Percentiles rank a stretch among this genome's conserved stretches.
phyloP scores from a whole-genome alignment of 2,888 invertebrate genomes.

The Callimorpha dominula region DNA sequence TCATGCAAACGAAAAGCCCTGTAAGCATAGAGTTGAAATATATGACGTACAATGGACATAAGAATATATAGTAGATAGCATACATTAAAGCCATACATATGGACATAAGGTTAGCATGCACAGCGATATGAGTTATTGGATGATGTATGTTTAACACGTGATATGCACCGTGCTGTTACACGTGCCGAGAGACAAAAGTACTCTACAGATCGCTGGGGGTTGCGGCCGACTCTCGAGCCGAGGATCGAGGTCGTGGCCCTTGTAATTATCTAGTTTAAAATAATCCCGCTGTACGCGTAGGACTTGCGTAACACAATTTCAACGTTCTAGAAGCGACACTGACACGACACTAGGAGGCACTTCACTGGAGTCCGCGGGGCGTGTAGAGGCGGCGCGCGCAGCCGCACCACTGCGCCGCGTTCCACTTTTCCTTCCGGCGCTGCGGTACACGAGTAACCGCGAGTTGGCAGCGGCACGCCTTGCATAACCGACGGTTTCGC shows the following conservation, averaged over 20 bases:
- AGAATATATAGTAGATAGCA: constrained; percentile 22
- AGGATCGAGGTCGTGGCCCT: constrained; percentile 64
- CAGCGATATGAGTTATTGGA: constrained; percentile 58
- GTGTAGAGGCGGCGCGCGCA: constrained; percentile 84
- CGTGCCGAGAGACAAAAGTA: constrained; percentile 54
- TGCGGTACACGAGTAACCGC: constrained; percentile 79
- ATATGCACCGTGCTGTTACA: constrained; percentile 62
- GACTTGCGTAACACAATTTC: constrained; percentile 84
- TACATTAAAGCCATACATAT: constrained; percentile 38
- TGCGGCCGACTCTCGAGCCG: constrained; percentile 54
- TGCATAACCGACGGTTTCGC: constrained; percentile 86
- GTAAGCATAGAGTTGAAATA: constrained; percentile 40
- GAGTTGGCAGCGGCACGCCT: constrained; percentile 86
- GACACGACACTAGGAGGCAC: constrained; percentile 82
- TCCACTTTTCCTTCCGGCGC: constrained; percentile 87
- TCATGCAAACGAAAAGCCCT: constrained; percentile 48
- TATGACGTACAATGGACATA: constrained; percentile 30
- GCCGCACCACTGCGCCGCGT: constrained; percentile 83
- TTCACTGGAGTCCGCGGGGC: constrained; percentile 78
- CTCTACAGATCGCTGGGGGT: constrained; percentile 62
- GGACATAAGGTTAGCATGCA: constrained; percentile 54
- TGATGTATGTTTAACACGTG: constrained; percentile 64
- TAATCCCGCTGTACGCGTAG: constrained; percentile 82
- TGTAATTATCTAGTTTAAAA: constrained; percentile 80
- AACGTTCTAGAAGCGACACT: constrained; percentile 85